Evolutionary conservation across 2,797 vertebrate genomes (phyloP), one percentile per base, ranked within the genome.

Genomic region (Oophaga sylvatica): DNA sequence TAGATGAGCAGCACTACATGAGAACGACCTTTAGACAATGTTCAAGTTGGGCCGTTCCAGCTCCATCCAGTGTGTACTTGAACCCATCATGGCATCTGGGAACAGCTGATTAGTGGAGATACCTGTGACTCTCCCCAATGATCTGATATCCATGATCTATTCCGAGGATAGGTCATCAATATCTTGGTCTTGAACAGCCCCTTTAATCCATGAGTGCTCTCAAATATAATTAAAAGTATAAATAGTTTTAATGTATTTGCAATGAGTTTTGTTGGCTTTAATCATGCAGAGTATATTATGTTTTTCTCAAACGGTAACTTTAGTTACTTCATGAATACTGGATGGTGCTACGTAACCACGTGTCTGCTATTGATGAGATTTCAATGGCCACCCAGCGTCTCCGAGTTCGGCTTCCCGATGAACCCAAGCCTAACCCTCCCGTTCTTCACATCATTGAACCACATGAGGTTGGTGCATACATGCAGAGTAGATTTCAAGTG

Each of bases 291-390:
- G 31, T n/a, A 56, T 67, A n/a, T n/a, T 15, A 20, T 71, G 53
- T n/a, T 63, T 41, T 13, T 59, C 16, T 41, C 26, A 4, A n/a
- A 13, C 19, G 48, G 20, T 80, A 6, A 19, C 75, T 91, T 29
- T 89, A 99, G 98, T 94, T 99, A 84, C 95, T 99, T 91, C 98
- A 99, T 48, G 98, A 99, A 93, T 99, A 99, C 91, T 99, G 98
- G 98, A 99, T 99, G 98, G 96, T 97, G 3, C 94, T 99, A 83
- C 94, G 98, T 89, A 97, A 99, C 90, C 97, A 98, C 0, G 98
- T 99, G 31, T 99, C 98, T 9, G 98, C 98, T 90, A 97, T 98
- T 48, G 98, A 99, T 90, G 98, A 99, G 83, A 92, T 99, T 92
- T 97, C 98, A 2, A 99, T 99, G 98, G 98, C 98, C 67, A 99